A percentile compares a stretch with the other conserved stretches of the same genome.
Conservation (phyloP, 2,888 invertebrate genomes). For the Ischnura elegans region DNA sequence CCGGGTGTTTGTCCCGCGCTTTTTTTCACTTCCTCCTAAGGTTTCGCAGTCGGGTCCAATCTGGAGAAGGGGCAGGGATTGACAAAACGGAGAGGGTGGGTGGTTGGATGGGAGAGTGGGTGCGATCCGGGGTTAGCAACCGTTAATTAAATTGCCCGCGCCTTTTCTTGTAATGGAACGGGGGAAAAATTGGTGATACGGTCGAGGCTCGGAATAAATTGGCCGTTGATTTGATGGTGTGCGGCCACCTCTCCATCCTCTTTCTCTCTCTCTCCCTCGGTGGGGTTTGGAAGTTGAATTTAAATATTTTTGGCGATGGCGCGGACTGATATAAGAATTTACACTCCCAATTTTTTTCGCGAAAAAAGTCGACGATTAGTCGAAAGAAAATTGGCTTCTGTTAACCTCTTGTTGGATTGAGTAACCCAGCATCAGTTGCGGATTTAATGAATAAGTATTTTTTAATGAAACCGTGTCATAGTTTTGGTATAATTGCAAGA, state of each 20-base stretch:
- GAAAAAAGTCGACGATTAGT: not conserved
- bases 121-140: not conserved
- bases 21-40: conserved; percentile 10
- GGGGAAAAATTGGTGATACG: not conserved
- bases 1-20: not conserved
- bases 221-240: not conserved
- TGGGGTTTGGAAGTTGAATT: not conserved
- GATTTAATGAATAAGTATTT: no score
- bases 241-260: no score
- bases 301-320: not conserved
- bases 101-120: not conserved
- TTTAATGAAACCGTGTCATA: no score
- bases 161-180: not conserved
- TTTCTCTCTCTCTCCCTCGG: not conserved
- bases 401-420: no score
- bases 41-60: conserved; percentile 40
- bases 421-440: no score
- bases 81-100: conserved; percentile 33
- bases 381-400: no score
- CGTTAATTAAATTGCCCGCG: conserved; percentile 32
- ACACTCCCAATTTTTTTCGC: not conserved
- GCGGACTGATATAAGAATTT: not conserved
- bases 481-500: no score
- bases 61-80: conserved; percentile 1
- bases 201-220: not conserved